Conservation (phyloP, 2,888 invertebrate genomes). For the Eupeodes luniger region DNA sequence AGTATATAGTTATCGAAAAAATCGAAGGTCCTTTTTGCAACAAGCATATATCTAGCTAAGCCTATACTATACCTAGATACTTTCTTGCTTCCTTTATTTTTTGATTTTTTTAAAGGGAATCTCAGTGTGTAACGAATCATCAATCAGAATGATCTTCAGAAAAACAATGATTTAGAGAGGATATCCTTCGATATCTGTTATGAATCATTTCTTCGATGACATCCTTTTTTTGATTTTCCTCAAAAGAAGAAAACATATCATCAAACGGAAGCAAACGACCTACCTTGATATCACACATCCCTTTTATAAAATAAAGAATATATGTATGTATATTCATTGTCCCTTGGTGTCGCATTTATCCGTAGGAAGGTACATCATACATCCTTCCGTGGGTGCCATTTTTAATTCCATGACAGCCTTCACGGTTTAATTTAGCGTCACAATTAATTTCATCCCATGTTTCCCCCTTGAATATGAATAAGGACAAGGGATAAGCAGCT, state of each 20-base stretch:
- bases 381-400: conserved; percentile 76
- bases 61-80: background rate
- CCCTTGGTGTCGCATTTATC: background rate
- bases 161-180: conserved; percentile 24
- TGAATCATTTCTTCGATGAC: conserved; percentile 70
- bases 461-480: conserved; percentile 44
- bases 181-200: conserved; percentile 39
- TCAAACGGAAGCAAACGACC: conserved; percentile 40
- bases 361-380: background rate
- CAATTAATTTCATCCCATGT: conserved; percentile 65
- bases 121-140: conserved; percentile 53
- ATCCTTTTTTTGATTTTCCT: conserved; percentile 24
- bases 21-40: conserved; percentile 20
- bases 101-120: background rate
- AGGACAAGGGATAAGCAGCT: conserved; percentile 55
- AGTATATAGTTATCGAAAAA: background rate
- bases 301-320: conserved; percentile 9
- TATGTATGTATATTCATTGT: background rate
- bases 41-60: background rate
- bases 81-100: no score
- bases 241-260: background rate
- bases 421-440: conserved; percentile 82
- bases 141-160: conserved; percentile 65
- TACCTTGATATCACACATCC: conserved; percentile 49
- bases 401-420: conserved; percentile 81